A percentile compares a stretch with the other conserved stretches of the same genome.
phyloP scores from a whole-genome alignment of 2,797 vertebrate species.

The Chromobotia macracanthus region DNA sequence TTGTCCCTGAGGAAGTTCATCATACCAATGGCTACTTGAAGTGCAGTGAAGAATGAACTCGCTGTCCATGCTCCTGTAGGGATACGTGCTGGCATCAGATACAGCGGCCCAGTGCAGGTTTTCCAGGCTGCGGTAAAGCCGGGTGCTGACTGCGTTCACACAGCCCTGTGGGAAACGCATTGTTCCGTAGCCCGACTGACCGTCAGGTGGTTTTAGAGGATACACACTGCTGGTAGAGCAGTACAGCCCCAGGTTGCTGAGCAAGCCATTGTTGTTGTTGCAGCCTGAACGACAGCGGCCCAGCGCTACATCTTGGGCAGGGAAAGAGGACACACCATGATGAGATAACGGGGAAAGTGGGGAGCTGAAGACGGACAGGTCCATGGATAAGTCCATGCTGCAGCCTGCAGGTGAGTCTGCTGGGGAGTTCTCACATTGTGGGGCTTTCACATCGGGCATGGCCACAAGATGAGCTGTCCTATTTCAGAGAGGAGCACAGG shows the following conservation, averaged over 20 bases:
- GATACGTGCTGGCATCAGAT: slow-evolving; percentile 74
- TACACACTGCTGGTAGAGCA: slow-evolving; percentile 74
- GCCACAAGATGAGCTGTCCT: slow-evolving; percentile 58
- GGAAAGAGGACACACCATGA: slow-evolving; percentile 62
- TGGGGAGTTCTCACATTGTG: slow-evolving; percentile 80
- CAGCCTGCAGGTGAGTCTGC: slow-evolving; percentile 74
- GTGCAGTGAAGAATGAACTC: slow-evolving; percentile 82
- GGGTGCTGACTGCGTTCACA: slow-evolving; percentile 62
- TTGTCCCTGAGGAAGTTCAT: slow-evolving; percentile 72
- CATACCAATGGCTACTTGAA: slow-evolving; percentile 79
- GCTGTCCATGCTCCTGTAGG: slow-evolving; percentile 80
- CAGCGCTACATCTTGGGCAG: slow-evolving; percentile 53
- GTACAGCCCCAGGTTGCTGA: slow-evolving; percentile 81
- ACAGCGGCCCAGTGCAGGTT: slow-evolving; percentile 82
- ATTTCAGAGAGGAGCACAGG: slow-evolving; percentile 50
- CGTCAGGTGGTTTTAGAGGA: slow-evolving; percentile 72
- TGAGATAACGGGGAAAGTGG: slow-evolving; percentile 73
- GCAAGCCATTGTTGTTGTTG: slow-evolving; percentile 81
- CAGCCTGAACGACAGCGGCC: slow-evolving; percentile 71
- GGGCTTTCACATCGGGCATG: slow-evolving; percentile 81
- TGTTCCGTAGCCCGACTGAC: slow-evolving; percentile 57
- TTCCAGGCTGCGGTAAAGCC: slow-evolving; percentile 88
- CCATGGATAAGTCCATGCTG: slow-evolving; percentile 77
- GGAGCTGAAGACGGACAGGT: slow-evolving; percentile 73
- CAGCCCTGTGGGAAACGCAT: slow-evolving; percentile 49